Evolutionary conservation across 2,113 vertebrate species (phyloP).

Genomic region (Chloropsis hardwickii): DNA sequence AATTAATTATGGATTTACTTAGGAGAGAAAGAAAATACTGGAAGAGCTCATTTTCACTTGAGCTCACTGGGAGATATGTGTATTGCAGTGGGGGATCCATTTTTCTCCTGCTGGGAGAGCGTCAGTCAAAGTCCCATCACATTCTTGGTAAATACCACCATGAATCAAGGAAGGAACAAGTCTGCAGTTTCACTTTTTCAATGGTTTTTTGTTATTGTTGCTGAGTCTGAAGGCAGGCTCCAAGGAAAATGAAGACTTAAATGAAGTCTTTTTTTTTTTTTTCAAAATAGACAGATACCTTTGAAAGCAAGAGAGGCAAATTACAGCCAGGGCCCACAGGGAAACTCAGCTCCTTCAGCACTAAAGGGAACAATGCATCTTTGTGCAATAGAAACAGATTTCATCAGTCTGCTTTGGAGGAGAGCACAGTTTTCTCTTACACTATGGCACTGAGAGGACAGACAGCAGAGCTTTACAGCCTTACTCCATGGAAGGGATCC

Average conservation of each 20-base stretch:
- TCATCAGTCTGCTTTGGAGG: background rate
- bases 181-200: background rate
- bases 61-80: background rate
- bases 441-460: background rate
- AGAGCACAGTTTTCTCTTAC: background rate
- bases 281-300: background rate
- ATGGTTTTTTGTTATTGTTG: background rate
- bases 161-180: background rate
- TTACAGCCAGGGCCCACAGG: background rate
- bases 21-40: background rate
- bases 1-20: background rate
- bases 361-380: background rate
- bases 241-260: background rate
- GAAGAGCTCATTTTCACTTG: constrained; percentile 2
- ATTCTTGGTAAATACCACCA: background rate
- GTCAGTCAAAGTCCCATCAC: background rate
- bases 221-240: background rate
- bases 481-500: background rate
- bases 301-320: background rate
- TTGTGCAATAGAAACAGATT: background rate
- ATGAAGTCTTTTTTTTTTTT: background rate
- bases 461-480: background rate
- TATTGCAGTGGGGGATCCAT: background rate
- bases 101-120: background rate
- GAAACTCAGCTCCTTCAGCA: background rate